Evolutionary conservation across 2,113 vertebrate species (phyloP).

Genomic region (Halichoeres trimaculatus): DNA sequence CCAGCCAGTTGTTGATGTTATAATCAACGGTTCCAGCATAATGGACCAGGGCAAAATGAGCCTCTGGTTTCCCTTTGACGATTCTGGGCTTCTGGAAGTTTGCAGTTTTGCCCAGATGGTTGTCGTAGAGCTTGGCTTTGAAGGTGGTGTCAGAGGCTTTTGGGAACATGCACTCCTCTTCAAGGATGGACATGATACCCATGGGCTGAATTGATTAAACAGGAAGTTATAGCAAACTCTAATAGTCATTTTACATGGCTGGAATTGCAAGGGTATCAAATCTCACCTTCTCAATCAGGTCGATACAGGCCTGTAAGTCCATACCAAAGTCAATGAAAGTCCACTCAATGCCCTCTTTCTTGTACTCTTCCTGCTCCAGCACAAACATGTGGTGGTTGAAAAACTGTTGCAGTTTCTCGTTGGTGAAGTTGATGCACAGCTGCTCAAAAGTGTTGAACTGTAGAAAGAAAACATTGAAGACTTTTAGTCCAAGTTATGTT

Average conservation of each 20-base stretch:
- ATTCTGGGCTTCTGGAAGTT: constrained; percentile 89
- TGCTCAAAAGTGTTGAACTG: constrained; percentile 80
- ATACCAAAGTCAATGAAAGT: constrained; percentile 88
- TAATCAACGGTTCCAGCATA: constrained; percentile 92
- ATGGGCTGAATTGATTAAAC: constrained; percentile 73
- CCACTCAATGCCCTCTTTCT: constrained; percentile 80
- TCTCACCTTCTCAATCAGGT: constrained; percentile 88
- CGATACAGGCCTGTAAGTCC: constrained; percentile 86
- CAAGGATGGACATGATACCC: constrained; percentile 87
- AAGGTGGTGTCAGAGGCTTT: constrained; percentile 83
- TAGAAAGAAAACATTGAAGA: too few species aligned
- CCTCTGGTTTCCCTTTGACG: constrained; percentile 86
- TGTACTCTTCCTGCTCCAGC: constrained; percentile 84
- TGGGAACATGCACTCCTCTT: constrained; percentile 86
- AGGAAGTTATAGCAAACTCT: neutral
- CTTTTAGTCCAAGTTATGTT: too few species aligned
- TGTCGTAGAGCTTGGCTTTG: constrained; percentile 87
- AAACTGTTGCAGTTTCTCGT: constrained; percentile 85
- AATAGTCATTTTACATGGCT: neutral
- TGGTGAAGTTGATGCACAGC: constrained; percentile 85
- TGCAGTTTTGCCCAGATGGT: constrained; percentile 83
- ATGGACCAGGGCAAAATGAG: constrained; percentile 87
- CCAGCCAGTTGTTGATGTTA: constrained; percentile 89
- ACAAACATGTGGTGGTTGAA: constrained; percentile 85
- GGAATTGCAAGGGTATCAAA: neutral